Conservation (phyloP, 2,797 vertebrate genomes). For the Adelosebastes latens region DNA sequence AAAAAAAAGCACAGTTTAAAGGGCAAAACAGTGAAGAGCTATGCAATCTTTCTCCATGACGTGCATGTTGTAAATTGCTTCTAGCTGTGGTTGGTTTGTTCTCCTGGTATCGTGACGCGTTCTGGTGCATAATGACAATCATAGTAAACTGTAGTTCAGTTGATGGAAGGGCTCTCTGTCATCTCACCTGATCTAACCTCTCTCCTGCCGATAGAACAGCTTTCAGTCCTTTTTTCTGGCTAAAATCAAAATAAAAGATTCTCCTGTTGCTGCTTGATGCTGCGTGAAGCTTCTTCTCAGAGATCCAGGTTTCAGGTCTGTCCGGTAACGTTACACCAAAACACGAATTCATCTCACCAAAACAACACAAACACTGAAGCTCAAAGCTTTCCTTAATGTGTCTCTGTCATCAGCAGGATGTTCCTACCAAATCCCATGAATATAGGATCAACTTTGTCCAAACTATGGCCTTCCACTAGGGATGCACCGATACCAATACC, state of each 20-base stretch:
- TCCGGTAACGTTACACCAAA: neutral
- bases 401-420: no score
- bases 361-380: no score
- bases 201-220: conserved; percentile 61
- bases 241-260: conserved; percentile 67
- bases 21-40: conserved; percentile 83
- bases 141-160: conserved; percentile 84
- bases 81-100: conserved; percentile 55
- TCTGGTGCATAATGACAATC: conserved; percentile 87
- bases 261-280: conserved; percentile 49
- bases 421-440: no score
- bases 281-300: neutral
- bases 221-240: conserved; percentile 60
- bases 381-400: no score
- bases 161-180: conserved; percentile 86
- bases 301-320: neutral
- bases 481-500: no score
- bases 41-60: conserved; percentile 85
- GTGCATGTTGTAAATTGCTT: conserved; percentile 82
- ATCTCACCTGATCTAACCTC: conserved; percentile 64
- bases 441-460: no score
- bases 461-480: no score
- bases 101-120: conserved; percentile 73
- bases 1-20: conserved; percentile 79
- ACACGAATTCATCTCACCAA: no score